A percentile compares a stretch with the other conserved stretches of the same genome.
These are phyloP conservation scores for Neodontobutis hainanensis DNA, from an alignment of 2,113 vertebrate species.

Conservation along the genomic window DNA sequence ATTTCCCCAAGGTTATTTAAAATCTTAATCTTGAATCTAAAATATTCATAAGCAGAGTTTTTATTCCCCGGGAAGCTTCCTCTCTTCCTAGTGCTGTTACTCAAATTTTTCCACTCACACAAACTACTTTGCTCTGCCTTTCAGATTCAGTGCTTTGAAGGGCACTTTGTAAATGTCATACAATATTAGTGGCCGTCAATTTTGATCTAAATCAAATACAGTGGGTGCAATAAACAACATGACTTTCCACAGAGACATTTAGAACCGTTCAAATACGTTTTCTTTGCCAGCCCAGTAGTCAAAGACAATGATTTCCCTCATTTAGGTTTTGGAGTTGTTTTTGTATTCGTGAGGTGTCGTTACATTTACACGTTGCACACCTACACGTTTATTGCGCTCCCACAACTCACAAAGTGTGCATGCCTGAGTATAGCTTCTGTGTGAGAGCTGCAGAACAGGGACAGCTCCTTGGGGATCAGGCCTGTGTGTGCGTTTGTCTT, in stretches of 20 bases:
- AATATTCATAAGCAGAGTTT: constrained; percentile 49
- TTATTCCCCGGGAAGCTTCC: constrained; percentile 31
- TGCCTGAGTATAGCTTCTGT: constrained; percentile 5
- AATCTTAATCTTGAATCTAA: constrained; percentile 57
- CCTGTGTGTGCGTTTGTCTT: constrained; percentile 46
- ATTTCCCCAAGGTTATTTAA: constrained; percentile 58
- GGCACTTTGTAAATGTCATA: constrained; percentile 23
- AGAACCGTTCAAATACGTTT: not conserved
- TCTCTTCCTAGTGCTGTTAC: constrained; percentile 11
- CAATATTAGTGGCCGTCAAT: constrained; percentile 6
- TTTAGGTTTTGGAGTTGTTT: constrained; percentile 41
- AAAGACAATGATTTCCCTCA: not conserved
- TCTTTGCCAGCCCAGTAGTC: constrained; percentile 3
- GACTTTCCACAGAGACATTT: not conserved
- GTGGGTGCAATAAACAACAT: not conserved
- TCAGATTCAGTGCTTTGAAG: constrained; percentile 23
- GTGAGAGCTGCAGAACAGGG: constrained; percentile 49
- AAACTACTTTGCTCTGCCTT: constrained; percentile 9
- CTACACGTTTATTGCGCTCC: constrained; percentile 15
- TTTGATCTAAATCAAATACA: too few species aligned
- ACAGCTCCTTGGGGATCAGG: constrained; percentile 49
- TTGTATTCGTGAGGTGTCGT: constrained; percentile 13
- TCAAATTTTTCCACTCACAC: constrained; percentile 6
- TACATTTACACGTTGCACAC: constrained; percentile 23
- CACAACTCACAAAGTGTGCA: constrained; percentile 18